phyloP scores from a whole-genome alignment of 92 coral and sea anemone genomes.

The Heteractis magnifica region DNA sequence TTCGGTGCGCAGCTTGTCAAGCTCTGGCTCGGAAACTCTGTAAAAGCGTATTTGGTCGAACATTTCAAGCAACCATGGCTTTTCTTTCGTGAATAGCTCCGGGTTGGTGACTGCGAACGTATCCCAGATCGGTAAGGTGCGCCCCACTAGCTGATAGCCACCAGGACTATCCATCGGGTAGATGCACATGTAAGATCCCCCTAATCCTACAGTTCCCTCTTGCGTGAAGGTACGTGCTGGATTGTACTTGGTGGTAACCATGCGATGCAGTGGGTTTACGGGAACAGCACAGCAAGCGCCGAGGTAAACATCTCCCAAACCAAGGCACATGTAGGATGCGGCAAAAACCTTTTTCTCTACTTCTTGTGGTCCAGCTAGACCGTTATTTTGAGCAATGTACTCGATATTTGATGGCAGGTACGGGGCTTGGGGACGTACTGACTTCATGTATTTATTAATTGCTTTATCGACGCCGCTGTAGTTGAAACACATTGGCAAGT shows the following conservation, averaged over 20 bases:
- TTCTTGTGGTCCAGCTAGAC: conserved; percentile 39
- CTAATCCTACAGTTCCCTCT: conserved; percentile 68
- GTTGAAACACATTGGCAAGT: conserved; percentile 65
- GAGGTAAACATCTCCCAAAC: conserved; percentile 67
- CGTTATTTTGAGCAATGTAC: conserved; percentile 52
- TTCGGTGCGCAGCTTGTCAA: neutral
- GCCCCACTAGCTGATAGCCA: conserved; percentile 62
- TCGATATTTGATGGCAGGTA: conserved; percentile 69
- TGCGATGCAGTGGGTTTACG: conserved; percentile 57
- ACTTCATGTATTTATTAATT: conserved; percentile 52
- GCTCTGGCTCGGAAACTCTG: neutral
- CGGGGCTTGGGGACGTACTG: conserved; percentile 56
- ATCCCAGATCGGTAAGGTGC: conserved; percentile 65
- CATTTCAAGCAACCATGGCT: conserved; percentile 64
- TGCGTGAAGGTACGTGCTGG: conserved; percentile 70
- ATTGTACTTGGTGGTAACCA: conserved; percentile 61
- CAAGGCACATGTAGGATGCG: conserved; percentile 66
- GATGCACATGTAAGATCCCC: conserved; percentile 72
- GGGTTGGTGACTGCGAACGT: conserved; percentile 44
- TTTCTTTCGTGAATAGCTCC: conserved; percentile 43
- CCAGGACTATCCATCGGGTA: conserved; percentile 74
- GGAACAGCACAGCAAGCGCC: conserved; percentile 73
- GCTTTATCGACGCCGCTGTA: conserved; percentile 62
- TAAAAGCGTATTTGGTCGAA: conserved; percentile 62
- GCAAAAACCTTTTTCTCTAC: conserved; percentile 49